Conservation (phyloP, 2,888 invertebrate species). For the Thera obeliscata region DNA sequence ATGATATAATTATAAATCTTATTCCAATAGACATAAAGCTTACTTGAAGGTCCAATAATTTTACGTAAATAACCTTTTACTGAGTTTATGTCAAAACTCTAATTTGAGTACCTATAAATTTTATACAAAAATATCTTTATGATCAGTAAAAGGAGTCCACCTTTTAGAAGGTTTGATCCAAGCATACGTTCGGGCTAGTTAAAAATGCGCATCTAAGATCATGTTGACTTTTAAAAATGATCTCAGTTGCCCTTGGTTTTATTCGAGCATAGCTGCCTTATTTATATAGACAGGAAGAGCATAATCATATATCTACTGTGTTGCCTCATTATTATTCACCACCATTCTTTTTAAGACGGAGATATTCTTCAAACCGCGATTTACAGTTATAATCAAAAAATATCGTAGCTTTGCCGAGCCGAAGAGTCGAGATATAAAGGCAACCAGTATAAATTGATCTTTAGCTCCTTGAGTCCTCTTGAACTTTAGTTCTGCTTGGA, state of each 20-base stretch:
- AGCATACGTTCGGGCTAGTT: background rate
- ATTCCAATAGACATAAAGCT: constrained; percentile 43
- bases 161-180: constrained; percentile 4
- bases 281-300: background rate
- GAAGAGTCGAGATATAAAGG: no score
- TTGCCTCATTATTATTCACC: background rate
- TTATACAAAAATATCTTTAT: constrained; percentile 10
- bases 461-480: no score
- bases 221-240: no score
- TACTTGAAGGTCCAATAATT: constrained; percentile 7
- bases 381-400: no score
- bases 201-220: background rate
- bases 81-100: constrained; percentile 15
- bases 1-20: constrained; percentile 41
- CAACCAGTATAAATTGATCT: no score
- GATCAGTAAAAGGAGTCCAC: constrained; percentile 4
- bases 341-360: no score
- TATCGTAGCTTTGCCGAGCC: no score
- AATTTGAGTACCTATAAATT: constrained; percentile 7
- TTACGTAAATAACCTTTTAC: constrained; percentile 6
- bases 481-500: constrained; percentile 1
- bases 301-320: no score
- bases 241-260: background rate
- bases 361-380: no score
- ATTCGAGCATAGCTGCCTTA: background rate